Evolutionary conservation across 1,140 invertebrate species (phyloP), one percentile per base, ranked within the genome.

Genomic region (Drosophila ercepeae): DNA sequence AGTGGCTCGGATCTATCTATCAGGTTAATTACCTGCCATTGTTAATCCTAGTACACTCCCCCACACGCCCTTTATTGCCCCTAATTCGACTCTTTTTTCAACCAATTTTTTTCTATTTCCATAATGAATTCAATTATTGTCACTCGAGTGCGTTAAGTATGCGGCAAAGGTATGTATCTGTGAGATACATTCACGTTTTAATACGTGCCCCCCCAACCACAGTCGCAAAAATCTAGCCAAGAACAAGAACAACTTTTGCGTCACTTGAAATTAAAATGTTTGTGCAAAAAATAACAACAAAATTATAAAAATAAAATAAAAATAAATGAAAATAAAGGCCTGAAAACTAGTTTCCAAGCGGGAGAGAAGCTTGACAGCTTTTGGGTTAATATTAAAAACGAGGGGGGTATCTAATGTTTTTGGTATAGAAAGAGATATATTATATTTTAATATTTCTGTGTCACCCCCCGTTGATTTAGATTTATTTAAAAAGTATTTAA

Each of bases 111-210:
- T 44, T 54, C 32, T 27, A 39, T 57, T 73, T 46, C 68, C 70
- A 88, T 88, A 88, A 88, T 88, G 83, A 88, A 88, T 89, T 88
- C 82, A 88, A 88, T 88, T 89, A 88, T 88, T 88, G 82, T 88
- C 82, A 88, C 82, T 88, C 60, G 82, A 89, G 64, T 88, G 82
- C 83, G 83, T 88, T 88, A 89, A 89, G 83, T 89, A 88, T 88
- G 83, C 83, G 82, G 78, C 74, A 75, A 77, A 65, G 68, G 77
- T 78, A 63, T 58, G 16, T 57, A 76, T 76, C 73, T 76, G 45
- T 59, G 29, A 55, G 77, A 70, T 57, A 72, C 55, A 61, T 83
- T 54, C 52, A 42, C 41, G 49, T 60, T 36, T 63, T 48, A 49
- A 74, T 41, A 69, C 63, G 61, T 69, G 63, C 61, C n/a, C n/a